Percentiles rank a stretch among this genome's conserved stretches.
Evolutionary conservation across 2,113 vertebrate genomes (phyloP).

Genomic region (Nicator chloris): DNA sequence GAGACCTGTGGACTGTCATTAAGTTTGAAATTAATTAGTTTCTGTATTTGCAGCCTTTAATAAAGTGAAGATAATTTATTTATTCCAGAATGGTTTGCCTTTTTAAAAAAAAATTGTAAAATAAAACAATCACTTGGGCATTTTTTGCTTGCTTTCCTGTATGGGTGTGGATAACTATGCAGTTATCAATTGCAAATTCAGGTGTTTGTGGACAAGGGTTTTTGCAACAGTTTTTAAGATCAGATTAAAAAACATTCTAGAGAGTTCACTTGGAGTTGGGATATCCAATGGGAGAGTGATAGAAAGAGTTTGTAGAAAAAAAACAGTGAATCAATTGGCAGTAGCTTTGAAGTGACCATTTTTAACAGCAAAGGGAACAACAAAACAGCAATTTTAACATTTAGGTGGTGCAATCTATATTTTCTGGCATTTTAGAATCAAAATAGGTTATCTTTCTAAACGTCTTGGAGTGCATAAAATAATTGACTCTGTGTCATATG

Average conservation of each 20-base stretch:
- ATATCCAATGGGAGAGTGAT: neutral
- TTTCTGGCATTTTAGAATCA: neutral
- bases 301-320: neutral
- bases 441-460: neutral
- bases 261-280: neutral
- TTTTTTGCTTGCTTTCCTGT: neutral
- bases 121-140: neutral
- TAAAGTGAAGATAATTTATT: neutral
- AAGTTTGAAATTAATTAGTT: neutral
- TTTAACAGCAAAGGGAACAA: neutral
- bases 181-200: neutral
- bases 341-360: neutral
- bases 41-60: neutral
- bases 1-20: neutral
- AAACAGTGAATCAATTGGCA: neutral
- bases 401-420: neutral
- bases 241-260: neutral
- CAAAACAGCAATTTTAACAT: too few species aligned
- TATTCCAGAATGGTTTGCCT: neutral
- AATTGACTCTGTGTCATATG: neutral
- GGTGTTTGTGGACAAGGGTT: neutral
- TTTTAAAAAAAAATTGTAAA: neutral
- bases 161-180: neutral
- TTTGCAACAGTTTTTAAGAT: neutral
- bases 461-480: neutral